Evolutionary conservation across 2,113 vertebrate species (phyloP).

Genomic region (Hiodon tergisus): DNA sequence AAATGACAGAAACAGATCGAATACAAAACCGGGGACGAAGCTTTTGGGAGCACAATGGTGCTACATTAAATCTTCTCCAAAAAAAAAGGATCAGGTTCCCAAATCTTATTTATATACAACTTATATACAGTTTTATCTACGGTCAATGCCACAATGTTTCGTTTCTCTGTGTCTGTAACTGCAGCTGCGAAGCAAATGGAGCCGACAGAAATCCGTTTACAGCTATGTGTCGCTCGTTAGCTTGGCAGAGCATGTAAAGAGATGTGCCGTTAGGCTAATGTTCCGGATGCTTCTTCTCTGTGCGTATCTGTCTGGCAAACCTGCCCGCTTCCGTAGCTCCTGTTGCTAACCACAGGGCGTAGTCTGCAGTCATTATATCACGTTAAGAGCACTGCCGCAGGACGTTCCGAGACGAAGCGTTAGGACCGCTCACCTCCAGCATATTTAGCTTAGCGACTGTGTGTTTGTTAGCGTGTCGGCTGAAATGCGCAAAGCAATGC

Average conservation of each 20-base stretch:
- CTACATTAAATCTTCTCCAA: background rate
- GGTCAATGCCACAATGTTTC: slow-evolving; percentile 6
- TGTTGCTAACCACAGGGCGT: background rate
- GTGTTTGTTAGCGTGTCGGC: slow-evolving; percentile 13
- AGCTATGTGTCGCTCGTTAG: background rate
- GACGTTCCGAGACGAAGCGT: background rate
- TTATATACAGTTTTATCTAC: slow-evolving; percentile 1
- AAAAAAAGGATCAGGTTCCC: slow-evolving; percentile 1
- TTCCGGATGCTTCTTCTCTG: background rate
- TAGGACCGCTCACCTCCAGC: background rate
- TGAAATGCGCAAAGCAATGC: slow-evolving; percentile 4
- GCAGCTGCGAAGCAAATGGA: background rate
- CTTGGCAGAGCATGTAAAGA: background rate
- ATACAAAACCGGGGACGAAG: slow-evolving; percentile 4
- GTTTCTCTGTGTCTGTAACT: slow-evolving; percentile 13
- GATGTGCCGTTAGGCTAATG: background rate
- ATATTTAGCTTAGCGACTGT: slow-evolving; percentile 12
- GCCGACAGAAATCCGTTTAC: background rate
- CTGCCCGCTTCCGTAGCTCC: background rate
- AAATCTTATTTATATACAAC: slow-evolving; percentile 1
- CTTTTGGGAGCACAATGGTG: background rate
- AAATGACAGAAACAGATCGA: background rate
- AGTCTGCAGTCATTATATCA: background rate
- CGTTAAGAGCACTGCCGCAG: background rate
- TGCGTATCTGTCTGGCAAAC: background rate